These are phyloP conservation scores for Aphyosemion australe DNA, from an alignment of 2,113 vertebrate species.

Conservation along the genomic window DNA sequence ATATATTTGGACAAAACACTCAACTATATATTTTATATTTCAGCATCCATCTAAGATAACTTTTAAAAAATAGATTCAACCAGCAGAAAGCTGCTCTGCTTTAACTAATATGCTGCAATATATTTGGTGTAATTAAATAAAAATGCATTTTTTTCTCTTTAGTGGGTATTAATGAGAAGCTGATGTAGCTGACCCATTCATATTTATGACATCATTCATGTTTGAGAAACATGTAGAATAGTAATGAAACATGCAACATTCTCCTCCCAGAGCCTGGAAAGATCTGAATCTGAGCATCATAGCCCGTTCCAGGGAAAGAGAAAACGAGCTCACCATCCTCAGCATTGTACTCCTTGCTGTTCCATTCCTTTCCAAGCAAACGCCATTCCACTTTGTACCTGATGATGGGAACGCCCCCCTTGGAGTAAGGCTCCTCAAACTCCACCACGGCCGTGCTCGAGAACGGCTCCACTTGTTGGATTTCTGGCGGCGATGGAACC, in stretches of 20 bases:
- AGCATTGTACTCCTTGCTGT: constrained; percentile 78
- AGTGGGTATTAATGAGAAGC: no score
- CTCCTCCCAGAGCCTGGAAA: background rate
- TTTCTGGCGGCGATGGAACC: constrained; percentile 89
- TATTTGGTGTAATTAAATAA: no score
- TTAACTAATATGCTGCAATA: no score
- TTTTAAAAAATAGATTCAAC: no score
- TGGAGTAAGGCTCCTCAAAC: constrained; percentile 90
- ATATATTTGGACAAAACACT: background rate
- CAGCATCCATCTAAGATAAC: no score
- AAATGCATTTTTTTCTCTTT: no score
- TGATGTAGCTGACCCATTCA: background rate
- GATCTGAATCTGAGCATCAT: background rate
- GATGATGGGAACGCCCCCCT: constrained; percentile 91
- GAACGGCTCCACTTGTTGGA: constrained; percentile 88
- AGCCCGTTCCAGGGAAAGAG: background rate
- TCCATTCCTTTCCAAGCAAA: constrained; percentile 82
- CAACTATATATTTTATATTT: no score
- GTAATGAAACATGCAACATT: background rate
- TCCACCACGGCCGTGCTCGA: constrained; percentile 91
- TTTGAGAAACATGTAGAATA: background rate
- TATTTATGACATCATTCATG: background rate
- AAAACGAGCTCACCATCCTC: constrained; percentile 82
- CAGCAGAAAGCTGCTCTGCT: no score
- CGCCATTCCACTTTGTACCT: constrained; percentile 92